These are phyloP conservation scores for Anhinga anhinga DNA, from an alignment of 2,113 vertebrate species.

Conservation along the genomic window DNA sequence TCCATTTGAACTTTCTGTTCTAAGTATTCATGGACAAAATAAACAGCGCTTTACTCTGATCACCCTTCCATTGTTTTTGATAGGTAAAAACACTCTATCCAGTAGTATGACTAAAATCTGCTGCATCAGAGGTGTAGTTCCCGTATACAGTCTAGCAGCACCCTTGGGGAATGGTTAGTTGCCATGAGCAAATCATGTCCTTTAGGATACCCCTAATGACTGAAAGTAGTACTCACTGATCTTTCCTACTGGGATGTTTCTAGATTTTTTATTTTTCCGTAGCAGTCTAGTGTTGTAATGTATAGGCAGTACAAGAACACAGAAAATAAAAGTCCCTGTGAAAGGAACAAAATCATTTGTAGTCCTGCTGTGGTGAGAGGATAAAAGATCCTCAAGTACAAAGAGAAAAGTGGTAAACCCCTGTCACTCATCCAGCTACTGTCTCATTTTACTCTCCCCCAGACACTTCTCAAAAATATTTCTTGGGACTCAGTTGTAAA, in stretches of 20 bases:
- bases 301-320: neutral
- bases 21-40: neutral
- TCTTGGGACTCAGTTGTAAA: constrained; percentile 20
- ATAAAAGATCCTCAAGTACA: constrained; percentile 31
- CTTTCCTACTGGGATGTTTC: neutral
- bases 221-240: neutral
- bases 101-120: neutral
- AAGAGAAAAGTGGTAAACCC: neutral
- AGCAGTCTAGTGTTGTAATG: neutral
- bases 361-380: neutral
- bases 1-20: neutral
- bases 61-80: neutral
- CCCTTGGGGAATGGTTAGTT: neutral
- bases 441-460: neutral
- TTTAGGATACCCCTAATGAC: neutral
- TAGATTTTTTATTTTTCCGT: neutral
- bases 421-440: neutral
- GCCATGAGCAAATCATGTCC: neutral
- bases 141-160: neutral
- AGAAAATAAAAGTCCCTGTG: neutral
- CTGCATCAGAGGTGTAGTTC: neutral
- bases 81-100: neutral
- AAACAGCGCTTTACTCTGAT: neutral
- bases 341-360: constrained; percentile 15
- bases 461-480: neutral